Percentiles rank a stretch among this genome's conserved stretches.
Evolutionary conservation across 2,888 invertebrate species (phyloP).

Genomic region (Drosophila ustulata): DNA sequence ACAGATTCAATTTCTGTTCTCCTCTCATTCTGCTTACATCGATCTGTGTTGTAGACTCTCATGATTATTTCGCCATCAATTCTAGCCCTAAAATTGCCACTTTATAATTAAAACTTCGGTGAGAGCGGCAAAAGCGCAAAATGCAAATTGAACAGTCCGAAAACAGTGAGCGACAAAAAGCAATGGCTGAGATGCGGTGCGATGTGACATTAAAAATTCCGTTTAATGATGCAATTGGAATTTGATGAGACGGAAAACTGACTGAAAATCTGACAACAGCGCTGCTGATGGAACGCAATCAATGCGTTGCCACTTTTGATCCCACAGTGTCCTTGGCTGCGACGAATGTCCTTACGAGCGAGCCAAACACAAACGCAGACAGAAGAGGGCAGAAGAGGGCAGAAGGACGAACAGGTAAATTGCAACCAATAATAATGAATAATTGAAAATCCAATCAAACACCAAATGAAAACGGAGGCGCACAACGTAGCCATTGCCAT

Average conservation of each 20-base stretch:
- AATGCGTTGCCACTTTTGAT: constrained; percentile 61
- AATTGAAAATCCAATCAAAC: constrained; percentile 85
- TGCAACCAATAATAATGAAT: constrained; percentile 85
- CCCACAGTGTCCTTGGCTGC: constrained; percentile 9
- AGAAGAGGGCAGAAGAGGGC: background rate
- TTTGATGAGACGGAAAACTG: constrained; percentile 81
- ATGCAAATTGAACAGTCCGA: constrained; percentile 4
- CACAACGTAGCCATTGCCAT: constrained; percentile 35
- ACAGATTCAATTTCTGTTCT: constrained; percentile 4
- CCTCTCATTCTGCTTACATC: background rate
- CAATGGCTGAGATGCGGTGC: background rate
- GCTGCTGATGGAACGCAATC: constrained; percentile 67
- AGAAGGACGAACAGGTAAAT: constrained; percentile 68
- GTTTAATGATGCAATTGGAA: constrained; percentile 82
- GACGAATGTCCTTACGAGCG: constrained; percentile 32
- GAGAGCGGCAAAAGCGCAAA: no score
- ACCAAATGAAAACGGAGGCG: constrained; percentile 82
- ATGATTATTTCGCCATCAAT: background rate
- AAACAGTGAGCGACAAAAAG: constrained; percentile 5
- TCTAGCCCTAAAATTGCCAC: background rate
- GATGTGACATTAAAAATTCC: constrained; percentile 77
- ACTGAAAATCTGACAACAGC: constrained; percentile 32
- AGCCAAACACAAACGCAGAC: background rate
- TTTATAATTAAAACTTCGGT: no score
- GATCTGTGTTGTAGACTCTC: background rate